A percentile compares a stretch with the other conserved stretches of the same genome.
These are phyloP conservation scores for Synanthedon formicaeformis DNA, from an alignment of 2,888 invertebrate genomes.

Conservation along the genomic window DNA sequence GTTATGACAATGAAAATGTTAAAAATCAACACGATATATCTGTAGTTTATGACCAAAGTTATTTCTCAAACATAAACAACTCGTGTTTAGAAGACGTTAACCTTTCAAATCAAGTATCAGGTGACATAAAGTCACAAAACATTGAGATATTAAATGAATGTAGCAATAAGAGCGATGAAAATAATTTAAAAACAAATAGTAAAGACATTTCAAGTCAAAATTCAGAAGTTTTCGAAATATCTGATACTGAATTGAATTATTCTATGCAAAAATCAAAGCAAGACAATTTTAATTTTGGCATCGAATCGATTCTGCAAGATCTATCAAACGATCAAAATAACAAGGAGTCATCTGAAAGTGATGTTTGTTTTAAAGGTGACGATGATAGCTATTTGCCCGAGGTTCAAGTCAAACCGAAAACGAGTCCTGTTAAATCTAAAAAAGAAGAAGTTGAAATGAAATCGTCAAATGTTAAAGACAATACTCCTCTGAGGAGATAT, in stretches of 20 bases:
- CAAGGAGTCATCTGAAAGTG: constrained; percentile 6
- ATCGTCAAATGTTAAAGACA: constrained; percentile 3
- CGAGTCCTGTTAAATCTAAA: constrained; percentile 2
- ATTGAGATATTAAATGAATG: background rate
- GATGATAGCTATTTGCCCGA: constrained; percentile 24
- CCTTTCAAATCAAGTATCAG: background rate
- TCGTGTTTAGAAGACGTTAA: background rate
- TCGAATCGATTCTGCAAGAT: constrained; percentile 27
- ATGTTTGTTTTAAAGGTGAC: constrained; percentile 7
- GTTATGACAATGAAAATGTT: constrained; percentile 15
- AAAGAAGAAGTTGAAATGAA: constrained; percentile 10
- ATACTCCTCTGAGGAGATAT: constrained; percentile 1
- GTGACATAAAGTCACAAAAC: background rate
- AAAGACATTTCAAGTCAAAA: constrained; percentile 20
- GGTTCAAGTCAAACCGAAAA: constrained; percentile 16
- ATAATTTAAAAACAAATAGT: constrained; percentile 2
- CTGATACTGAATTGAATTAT: constrained; percentile 75
- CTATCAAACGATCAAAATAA: constrained; percentile 8
- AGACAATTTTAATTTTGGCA: constrained; percentile 28
- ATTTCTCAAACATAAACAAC: background rate
- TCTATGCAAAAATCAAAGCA: constrained; percentile 53
- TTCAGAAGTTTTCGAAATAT: constrained; percentile 44
- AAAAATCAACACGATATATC: constrained; percentile 38
- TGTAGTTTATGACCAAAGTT: constrained; percentile 50
- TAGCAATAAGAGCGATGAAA: constrained; percentile 7